Conservation (phyloP, 2,797 vertebrate species). For the Argyrosomus regius region DNA sequence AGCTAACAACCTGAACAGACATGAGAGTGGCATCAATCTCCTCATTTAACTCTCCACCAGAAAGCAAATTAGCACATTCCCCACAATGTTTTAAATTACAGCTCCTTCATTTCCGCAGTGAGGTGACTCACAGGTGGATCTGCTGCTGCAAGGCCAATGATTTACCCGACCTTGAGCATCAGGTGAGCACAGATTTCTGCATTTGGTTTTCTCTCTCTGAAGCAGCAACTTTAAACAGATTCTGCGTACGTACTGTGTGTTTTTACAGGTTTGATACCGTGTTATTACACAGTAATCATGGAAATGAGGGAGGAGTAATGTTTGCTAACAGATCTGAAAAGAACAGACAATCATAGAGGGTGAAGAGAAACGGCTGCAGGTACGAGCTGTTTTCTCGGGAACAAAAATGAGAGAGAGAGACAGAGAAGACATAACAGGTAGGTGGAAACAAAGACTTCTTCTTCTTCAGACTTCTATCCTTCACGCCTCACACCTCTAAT, state of each 20-base stretch:
- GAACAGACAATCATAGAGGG: conserved; percentile 21
- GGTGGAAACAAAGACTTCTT: conserved; percentile 1
- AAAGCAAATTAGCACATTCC: neutral
- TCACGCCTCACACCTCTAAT: neutral
- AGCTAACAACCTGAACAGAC: neutral
- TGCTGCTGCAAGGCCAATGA: neutral
- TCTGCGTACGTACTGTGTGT: neutral
- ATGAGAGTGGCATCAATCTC: no score
- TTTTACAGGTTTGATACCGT: neutral
- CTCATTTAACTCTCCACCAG: neutral
- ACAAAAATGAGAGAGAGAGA: conserved; percentile 29
- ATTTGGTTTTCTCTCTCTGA: conserved; percentile 9
- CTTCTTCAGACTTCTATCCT: neutral
- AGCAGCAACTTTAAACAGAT: neutral
- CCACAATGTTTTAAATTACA: conserved; percentile 21
- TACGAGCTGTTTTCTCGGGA: conserved; percentile 15
- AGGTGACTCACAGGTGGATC: neutral
- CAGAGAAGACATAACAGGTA: neutral
- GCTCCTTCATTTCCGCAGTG: conserved; percentile 22
- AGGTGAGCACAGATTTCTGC: neutral
- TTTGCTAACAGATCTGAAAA: conserved; percentile 13
- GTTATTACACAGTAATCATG: neutral
- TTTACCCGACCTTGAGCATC: neutral
- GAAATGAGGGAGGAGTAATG: conserved; percentile 23
- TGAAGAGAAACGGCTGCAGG: conserved; percentile 23